Base-by-base conservation (phyloP, 2,888 invertebrate genomes). In the Lasioglossum vierecki region DNA sequence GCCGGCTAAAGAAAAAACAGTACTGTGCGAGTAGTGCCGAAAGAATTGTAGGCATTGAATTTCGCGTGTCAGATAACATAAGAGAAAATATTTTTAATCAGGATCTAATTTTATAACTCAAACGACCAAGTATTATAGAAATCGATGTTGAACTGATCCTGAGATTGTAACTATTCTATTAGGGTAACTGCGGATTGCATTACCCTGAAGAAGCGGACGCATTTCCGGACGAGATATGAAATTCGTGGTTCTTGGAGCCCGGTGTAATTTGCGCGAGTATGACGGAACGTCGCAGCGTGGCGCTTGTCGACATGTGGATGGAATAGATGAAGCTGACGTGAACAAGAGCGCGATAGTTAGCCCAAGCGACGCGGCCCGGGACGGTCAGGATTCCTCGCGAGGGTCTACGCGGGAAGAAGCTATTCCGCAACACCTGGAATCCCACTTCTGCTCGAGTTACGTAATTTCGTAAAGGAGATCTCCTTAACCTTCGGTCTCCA, bases 241-340 rank as follows among this genome's bases (percentile, higher is more conserved):
- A 82, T 76, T 77, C 70, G 76, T 41, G 71, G 46, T 60, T 76
- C 84, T 46, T 49, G 79, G 35, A 68, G 41, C 6, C 63, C 26
- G 53, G n/a, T 66, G n/a, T 15, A 77, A 85, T 85, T 80, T 76
- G 71, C 75, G 49, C 39, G 41, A 53, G 26, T 39, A 57, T 77
- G 79, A 76, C 70, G 18, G 66, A 60, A 83, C 78, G 76, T 79
- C 83, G 76, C 76, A 66, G 63, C 78, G 76, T 60, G 72, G 79
- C 81, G 35, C 76, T 76, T 35, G 84, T 76, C 83, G 84, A 84
- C 83, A 79, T 72, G 83, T 83, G 83, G 79, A 13, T 60, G 76
- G 76, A 79, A 85, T 73, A 71, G 76, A 76, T 26, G 83, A 72
- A 71, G 41, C 49, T 57, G 83, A 82, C 83, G 68, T 49, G 78